Evolutionary conservation across 1,140 invertebrate genomes (phyloP).

Genomic region (Ceratosolen fusciceps): DNA sequence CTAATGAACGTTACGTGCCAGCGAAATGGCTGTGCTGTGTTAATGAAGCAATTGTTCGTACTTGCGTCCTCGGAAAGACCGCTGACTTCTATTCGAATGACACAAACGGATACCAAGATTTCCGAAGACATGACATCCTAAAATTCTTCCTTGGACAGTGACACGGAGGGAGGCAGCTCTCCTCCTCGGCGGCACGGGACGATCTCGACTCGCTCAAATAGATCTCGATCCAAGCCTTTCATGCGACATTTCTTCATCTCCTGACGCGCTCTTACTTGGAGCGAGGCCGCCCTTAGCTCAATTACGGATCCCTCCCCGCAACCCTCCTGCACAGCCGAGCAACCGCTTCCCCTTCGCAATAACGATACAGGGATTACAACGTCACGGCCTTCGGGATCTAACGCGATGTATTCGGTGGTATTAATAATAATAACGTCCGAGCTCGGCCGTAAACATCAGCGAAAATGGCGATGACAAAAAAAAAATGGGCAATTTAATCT

Average conservation of each 20-base stretch:
- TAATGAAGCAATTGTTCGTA: no score
- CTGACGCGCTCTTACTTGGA: background rate
- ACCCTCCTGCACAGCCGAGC: no score
- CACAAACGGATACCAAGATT: conserved; percentile 73
- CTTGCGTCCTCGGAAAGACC: conserved; percentile 61
- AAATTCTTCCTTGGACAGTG: conserved; percentile 39
- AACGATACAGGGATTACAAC: no score
- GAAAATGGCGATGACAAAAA: conserved; percentile 18
- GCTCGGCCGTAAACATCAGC: background rate
- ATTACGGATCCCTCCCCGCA: no score
- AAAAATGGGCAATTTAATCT: conserved; percentile 6
- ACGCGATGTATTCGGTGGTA: background rate
- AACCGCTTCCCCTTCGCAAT: no score
- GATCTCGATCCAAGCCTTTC: conserved; percentile 26
- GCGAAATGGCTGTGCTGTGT: no score
- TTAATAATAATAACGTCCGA: conserved; percentile 11
- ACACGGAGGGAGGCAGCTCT: background rate
- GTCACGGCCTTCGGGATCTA: background rate
- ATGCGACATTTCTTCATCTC: conserved; percentile 38
- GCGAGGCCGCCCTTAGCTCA: background rate
- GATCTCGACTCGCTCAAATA: no score
- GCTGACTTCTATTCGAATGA: conserved; percentile 74
- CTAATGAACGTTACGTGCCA: no score
- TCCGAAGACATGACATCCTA: conserved; percentile 67
- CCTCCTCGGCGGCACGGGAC: background rate